Percentiles rank a stretch among this genome's conserved stretches.
Evolutionary conservation across 1,140 invertebrate genomes (phyloP).

Genomic region (Aphelinus atriplicis): DNA sequence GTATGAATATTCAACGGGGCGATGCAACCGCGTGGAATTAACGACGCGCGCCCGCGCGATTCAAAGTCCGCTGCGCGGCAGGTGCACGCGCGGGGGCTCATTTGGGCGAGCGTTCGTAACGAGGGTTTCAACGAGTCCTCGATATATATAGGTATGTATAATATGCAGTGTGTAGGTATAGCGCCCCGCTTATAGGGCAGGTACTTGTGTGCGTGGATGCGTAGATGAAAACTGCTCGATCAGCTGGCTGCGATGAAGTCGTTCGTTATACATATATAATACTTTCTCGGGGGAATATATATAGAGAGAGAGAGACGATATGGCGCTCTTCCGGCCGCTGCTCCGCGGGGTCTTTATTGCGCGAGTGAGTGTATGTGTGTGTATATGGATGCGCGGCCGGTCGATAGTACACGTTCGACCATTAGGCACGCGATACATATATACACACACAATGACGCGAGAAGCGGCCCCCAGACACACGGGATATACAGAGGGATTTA

Average conservation of each 20-base stretch:
- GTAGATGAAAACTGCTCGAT: too few relatives aligned
- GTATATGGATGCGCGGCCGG: neutral
- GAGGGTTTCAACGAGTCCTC: neutral
- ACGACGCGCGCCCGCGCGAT: too few relatives aligned
- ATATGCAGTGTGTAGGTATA: too few relatives aligned
- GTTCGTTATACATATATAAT: constrained; percentile 19
- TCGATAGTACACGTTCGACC: constrained; percentile 32
- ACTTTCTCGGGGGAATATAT: constrained; percentile 16
- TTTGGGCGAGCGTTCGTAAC: neutral
- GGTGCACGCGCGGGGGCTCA: too few relatives aligned
- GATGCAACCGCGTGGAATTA: too few relatives aligned
- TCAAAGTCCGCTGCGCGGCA: too few relatives aligned
- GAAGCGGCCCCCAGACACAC: neutral
- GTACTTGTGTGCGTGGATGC: too few relatives aligned
- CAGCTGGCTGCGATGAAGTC: constrained; percentile 3
- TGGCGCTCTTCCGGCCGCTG: too few relatives aligned
- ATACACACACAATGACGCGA: neutral
- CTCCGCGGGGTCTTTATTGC: neutral
- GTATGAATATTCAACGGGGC: too few relatives aligned
- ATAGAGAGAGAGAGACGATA: too few relatives aligned
- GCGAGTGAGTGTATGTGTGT: neutral
- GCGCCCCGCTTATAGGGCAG: too few relatives aligned
- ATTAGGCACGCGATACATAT: constrained; percentile 31
- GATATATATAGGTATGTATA: too few relatives aligned
- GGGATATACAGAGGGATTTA: neutral